Percentiles rank a stretch among this genome's conserved stretches.
Conservation (phyloP, 1,140 invertebrate species). For the Drosophila sp. region DNA sequence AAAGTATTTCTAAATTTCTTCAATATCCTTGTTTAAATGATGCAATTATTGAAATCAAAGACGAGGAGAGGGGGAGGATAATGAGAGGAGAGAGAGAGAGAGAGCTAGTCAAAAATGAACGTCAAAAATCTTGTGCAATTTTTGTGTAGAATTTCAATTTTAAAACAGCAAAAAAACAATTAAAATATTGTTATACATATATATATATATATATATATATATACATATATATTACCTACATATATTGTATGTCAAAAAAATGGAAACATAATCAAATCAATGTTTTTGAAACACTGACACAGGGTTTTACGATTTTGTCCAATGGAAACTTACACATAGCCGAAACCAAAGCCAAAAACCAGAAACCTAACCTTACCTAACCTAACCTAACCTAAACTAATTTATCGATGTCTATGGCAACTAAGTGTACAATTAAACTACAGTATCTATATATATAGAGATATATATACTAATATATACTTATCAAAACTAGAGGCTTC, state of each 20-base stretch:
- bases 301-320: conserved; percentile 53
- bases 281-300: conserved; percentile 58
- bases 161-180: conserved; percentile 41
- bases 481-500: conserved; percentile 76
- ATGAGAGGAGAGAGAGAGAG: conserved; percentile 35
- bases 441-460: conserved; percentile 59
- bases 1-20: conserved; percentile 66
- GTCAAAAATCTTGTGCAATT: conserved; percentile 68
- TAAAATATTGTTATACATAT: conserved; percentile 53
- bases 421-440: conserved; percentile 48
- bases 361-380: conserved; percentile 6
- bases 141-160: conserved; percentile 68
- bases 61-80: conserved; percentile 12
- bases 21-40: conserved; percentile 30
- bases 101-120: conserved; percentile 20
- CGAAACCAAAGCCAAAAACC: conserved; percentile 23
- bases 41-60: conserved; percentile 17
- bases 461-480: conserved; percentile 58
- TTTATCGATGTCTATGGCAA: conserved; percentile 60
- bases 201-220: conserved; percentile 22
- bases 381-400: conserved; percentile 49
- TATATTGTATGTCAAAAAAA: conserved; percentile 44
- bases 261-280: conserved; percentile 71
- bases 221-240: conserved; percentile 31
- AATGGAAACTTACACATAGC: conserved; percentile 43